Base-by-base conservation (phyloP, 2,797 vertebrate species). In the Myotis planiceps region DNA sequence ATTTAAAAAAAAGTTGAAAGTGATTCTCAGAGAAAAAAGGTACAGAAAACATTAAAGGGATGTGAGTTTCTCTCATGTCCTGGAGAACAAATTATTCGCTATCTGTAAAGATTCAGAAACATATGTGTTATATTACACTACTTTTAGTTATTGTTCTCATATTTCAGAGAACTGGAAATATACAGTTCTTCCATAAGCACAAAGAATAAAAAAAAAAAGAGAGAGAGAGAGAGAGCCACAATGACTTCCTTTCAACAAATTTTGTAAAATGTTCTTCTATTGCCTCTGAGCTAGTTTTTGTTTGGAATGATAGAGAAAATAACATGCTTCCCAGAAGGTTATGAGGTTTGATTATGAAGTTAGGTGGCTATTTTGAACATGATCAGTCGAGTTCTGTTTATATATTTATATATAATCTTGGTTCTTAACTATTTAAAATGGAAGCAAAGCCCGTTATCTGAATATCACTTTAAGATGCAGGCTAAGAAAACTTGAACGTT, bases 291-390 rank as follows among this genome's bases (percentile, higher is more conserved):
- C 23, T 93, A 53, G n/a, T 63, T 85, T 85, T 92, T 87, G 42
- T 37, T 69, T 75, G 45, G 21, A 71, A 84, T 55, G 42, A 69
- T 14, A 58, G 84, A 53, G n/a, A 39, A 25, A 89, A 51, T 45
- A 75, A 34, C 39, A 1, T 34, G 63, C 66, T 93, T 95, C 58
- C 37, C 51, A 32, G 63, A 69, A 72, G 18, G 79, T 68, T 91
- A 19, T 19, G 25, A 45, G 19, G 42, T 71, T 86, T 89, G 58
- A 49, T 84, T 81, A 66, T 51, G 15, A 81, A 60, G n/a, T 55
- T 83, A 29, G 29, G n/a, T 80, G 51, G 19, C 42, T 71, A n/a
- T 76, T 93, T 96, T 93, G 34, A 89, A 86, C 92, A 84, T 81
- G 29, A 81, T 27, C 51, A 42, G 3, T 81, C 78, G 72, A 68